These are phyloP conservation scores for Dione juno DNA, from an alignment of 2,888 invertebrate species.

Conservation along the genomic window DNA sequence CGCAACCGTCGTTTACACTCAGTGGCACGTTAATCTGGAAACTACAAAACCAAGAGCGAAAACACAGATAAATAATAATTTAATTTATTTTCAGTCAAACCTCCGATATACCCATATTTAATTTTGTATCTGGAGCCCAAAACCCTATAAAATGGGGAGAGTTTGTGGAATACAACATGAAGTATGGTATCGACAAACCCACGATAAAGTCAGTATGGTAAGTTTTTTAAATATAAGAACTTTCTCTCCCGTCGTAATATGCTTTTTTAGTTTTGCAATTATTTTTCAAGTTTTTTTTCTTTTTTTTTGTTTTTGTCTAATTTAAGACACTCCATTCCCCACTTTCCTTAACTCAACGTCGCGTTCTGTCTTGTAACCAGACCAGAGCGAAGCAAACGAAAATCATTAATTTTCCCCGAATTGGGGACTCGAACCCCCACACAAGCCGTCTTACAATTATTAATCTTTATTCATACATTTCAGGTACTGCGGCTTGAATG, in stretches of 20 bases:
- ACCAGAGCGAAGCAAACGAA: no score
- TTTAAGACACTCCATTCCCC: not conserved
- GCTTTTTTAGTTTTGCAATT: no score
- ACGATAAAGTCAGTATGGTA: constrained; percentile 87
- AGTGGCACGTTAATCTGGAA: no score
- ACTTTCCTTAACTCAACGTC: no score
- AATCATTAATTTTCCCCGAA: no score
- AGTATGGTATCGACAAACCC: constrained; percentile 83
- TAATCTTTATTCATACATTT: constrained; percentile 25
- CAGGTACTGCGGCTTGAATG: constrained; percentile 85
- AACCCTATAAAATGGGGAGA: constrained; percentile 92
- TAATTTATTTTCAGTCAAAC: constrained; percentile 64
- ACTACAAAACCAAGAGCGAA: no score
- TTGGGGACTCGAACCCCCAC: no score
- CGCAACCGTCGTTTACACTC: no score
- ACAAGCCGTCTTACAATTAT: no score
- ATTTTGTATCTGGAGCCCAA: constrained; percentile 92
- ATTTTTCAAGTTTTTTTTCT: no score
- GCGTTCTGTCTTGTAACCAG: no score
- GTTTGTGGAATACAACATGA: constrained; percentile 83
- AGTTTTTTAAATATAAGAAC: constrained; percentile 56
- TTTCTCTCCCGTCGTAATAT: no score
- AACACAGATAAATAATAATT: not conserved
- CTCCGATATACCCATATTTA: constrained; percentile 88
- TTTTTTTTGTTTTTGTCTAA: not conserved